Evolutionary conservation across 2,113 vertebrate species (phyloP).

Genomic region (Sylvia atricapilla): DNA sequence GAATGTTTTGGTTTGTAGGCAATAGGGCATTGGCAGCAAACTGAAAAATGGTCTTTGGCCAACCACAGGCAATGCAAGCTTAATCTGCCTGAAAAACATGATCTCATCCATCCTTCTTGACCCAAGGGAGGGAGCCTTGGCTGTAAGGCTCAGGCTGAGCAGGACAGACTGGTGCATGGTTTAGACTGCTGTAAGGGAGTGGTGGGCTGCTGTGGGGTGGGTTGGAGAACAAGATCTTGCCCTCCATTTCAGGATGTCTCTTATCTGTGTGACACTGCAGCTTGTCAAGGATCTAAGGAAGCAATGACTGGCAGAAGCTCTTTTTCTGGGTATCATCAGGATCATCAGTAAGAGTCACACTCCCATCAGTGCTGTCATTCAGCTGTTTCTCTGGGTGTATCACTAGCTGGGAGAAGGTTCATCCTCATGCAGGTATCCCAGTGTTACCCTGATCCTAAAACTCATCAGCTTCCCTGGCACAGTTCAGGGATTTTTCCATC

Average conservation of each 20-base stretch:
- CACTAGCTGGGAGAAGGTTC: neutral
- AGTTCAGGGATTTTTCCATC: neutral
- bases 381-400: neutral
- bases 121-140: neutral
- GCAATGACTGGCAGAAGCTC: neutral
- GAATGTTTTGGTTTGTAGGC: neutral
- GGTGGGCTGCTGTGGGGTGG: neutral
- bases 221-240: neutral
- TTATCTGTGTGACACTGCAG: conserved; percentile 77
- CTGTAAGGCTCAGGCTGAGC: neutral
- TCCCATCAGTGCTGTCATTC: neutral
- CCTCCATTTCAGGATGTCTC: conserved; percentile 77
- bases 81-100: neutral
- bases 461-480: neutral
- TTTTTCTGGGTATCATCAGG: neutral
- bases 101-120: neutral
- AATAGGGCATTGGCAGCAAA: neutral
- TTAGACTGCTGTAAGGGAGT: neutral
- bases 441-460: neutral
- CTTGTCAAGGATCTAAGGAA: conserved; percentile 43
- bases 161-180: rapidly evolving
- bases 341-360: neutral
- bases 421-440: rapidly evolving
- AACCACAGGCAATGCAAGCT: neutral
- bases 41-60: neutral